A percentile compares a stretch with the other conserved stretches of the same genome.
Evolutionary conservation across 2,113 vertebrate species (phyloP).

Genomic region (Misgurnus mizolepis): DNA sequence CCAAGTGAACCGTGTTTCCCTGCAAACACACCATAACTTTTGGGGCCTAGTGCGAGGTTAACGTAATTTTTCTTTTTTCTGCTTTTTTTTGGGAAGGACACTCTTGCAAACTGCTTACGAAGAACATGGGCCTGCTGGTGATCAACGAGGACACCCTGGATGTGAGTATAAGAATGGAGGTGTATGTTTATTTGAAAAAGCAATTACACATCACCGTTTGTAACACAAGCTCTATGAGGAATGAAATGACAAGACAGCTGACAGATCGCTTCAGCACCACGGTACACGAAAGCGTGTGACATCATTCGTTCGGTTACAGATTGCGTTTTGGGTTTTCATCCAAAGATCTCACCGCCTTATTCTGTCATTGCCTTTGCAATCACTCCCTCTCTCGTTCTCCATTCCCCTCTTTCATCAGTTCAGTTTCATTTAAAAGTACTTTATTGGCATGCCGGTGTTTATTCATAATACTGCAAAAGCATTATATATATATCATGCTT

Average conservation of each 20-base stretch:
- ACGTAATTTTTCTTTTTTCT: slow-evolving; percentile 31
- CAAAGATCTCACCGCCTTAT: neutral
- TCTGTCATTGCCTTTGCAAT: neutral
- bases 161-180: slow-evolving; percentile 78
- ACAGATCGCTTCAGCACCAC: neutral
- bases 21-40: slow-evolving; percentile 14
- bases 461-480: too few relatives aligned
- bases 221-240: slow-evolving; percentile 6
- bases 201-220: slow-evolving; percentile 3
- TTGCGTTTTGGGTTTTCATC: slow-evolving; percentile 13
- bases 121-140: slow-evolving; percentile 97
- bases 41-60: slow-evolving; percentile 12
- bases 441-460: too few relatives aligned
- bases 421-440: too few relatives aligned
- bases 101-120: slow-evolving; percentile 93
- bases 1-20: neutral
- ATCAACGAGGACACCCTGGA: slow-evolving; percentile 96
- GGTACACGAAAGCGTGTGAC: slow-evolving; percentile 6
- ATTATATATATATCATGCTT: too few relatives aligned
- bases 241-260: slow-evolving; percentile 20
- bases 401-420: neutral
- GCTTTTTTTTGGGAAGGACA: slow-evolving; percentile 78
- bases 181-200: slow-evolving; percentile 13
- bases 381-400: neutral
- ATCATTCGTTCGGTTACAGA: neutral